Base-by-base conservation (phyloP, 2,888 invertebrate species). In the Drosophila merina region DNA sequence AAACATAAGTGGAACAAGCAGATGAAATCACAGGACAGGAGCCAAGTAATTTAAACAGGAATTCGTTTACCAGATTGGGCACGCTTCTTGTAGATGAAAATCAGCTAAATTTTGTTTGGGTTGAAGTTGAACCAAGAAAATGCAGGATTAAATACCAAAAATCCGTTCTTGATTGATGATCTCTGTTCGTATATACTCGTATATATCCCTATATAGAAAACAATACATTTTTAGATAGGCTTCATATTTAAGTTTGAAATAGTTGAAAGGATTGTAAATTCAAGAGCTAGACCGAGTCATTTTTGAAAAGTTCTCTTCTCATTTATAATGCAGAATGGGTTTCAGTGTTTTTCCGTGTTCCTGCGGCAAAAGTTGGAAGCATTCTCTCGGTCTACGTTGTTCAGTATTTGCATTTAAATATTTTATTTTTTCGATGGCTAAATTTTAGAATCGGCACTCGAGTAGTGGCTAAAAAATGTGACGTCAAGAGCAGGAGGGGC, bases 11-110 rank as follows among this genome's bases (percentile, higher is more conserved):
- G 12, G 6, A n/a, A 36, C 25, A 47, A 40, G n/a, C 57, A 57
- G 74, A 64, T 74, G 59, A 72, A 72, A 72, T 57, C 68, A 51
- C 66, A 67, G 57, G 55, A 55, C 69, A 73, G 54, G 44, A 36
- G 40, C 30, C 68, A 55, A 70, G 64, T 63, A 62, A 56, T 76
- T 79, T 70, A 9, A 60, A 62, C 48, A 72, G 44, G 47, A 69
- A 71, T 67, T 57, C 56, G 28, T 30, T 45, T 26, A 51, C 48
- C 42, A 75, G 44, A 63, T 64, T 52, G 25, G 26, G 26, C 54
- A 67, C 67, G 64, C 66, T 51, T 38, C 38, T 28, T 48, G 33
- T n/a, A 54, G 36, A 47, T 72, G 28, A 10, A 12, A 31, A 54
- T 72, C 72, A 12, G 2, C 2, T 33, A 8, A 31, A 33, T 9